Percentiles rank a stretch among this genome's conserved stretches.
Evolutionary conservation across 2,888 invertebrate genomes (phyloP).

Genomic region (Himalopsyche tibetana): DNA sequence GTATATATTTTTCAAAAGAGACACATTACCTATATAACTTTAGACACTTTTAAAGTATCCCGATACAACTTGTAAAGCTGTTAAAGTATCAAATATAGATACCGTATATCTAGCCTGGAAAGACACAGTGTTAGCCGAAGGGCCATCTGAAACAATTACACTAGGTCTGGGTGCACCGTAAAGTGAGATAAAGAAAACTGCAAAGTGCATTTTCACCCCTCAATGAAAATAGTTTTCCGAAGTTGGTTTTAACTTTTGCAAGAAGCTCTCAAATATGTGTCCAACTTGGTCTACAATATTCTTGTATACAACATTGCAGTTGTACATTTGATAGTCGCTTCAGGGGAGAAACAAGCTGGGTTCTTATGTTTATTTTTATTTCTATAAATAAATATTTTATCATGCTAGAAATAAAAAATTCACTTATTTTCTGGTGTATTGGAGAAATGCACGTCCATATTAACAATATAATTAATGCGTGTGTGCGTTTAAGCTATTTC

Average conservation of each 20-base stretch:
- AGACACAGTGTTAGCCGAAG: not conserved
- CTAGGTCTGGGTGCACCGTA: not conserved
- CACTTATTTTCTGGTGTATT: too few relatives aligned
- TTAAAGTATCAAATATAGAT: slow-evolving; percentile 17
- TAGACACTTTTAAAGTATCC: not conserved
- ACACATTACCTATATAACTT: not conserved
- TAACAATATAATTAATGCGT: too few relatives aligned
- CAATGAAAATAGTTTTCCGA: slow-evolving; percentile 13
- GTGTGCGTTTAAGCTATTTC: too few relatives aligned
- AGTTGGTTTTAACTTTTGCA: slow-evolving; percentile 26
- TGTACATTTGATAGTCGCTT: too few relatives aligned
- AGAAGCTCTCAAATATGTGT: not conserved
- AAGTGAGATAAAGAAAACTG: slow-evolving; percentile 17
- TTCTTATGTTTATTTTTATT: too few relatives aligned
- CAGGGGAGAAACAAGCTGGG: too few relatives aligned
- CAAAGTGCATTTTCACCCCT: slow-evolving; percentile 28
- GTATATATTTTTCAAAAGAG: not conserved
- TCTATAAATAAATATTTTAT: too few relatives aligned
- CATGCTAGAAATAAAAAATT: too few relatives aligned
- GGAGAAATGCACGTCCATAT: too few relatives aligned
- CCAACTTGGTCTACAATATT: slow-evolving; percentile 20
- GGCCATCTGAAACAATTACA: slow-evolving; percentile 30
- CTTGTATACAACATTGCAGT: not conserved
- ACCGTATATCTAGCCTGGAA: not conserved
- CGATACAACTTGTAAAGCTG: not conserved